phyloP scores from a whole-genome alignment of 2,888 invertebrate species.

The Tetramorium bicarinatum region DNA sequence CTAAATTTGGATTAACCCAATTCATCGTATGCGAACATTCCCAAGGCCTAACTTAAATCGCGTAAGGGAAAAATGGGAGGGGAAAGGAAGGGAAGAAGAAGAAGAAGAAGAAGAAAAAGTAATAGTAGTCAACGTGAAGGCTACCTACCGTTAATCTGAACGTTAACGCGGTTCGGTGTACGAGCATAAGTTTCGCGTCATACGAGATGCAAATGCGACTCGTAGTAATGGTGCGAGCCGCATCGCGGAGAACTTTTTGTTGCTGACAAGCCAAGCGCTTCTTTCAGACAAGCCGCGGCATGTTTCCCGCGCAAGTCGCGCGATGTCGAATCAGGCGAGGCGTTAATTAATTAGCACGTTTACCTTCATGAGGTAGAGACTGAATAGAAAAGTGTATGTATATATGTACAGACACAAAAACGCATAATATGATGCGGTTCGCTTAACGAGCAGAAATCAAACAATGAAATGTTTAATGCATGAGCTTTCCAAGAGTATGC shows the following conservation, averaged over 20 bases:
- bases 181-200: conserved; percentile 24
- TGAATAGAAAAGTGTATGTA: conserved; percentile 3
- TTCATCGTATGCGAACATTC: conserved; percentile 69
- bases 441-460: conserved; percentile 16
- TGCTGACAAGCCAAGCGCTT: conserved; percentile 32
- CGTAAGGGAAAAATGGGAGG: conserved; percentile 29
- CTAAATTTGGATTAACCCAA: conserved; percentile 55
- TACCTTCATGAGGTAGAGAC: background rate
- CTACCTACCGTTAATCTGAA: conserved; percentile 63
- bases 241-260: conserved; percentile 58
- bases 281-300: conserved; percentile 26
- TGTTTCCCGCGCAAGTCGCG: conserved; percentile 32
- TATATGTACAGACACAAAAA: background rate
- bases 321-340: conserved; percentile 44
- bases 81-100: background rate
- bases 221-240: background rate
- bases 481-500: background rate
- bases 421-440: background rate
- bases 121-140: background rate
- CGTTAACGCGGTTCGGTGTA: conserved; percentile 47
- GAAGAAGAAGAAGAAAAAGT: too few species aligned
- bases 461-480: conserved; percentile 17
- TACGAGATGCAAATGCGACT: conserved; percentile 56
- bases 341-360: conserved; percentile 54
- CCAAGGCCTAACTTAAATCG: conserved; percentile 58